Evolutionary conservation across 2,888 invertebrate species (phyloP), one percentile per base, ranked within the genome.

Genomic region (Galerucella pusilla): DNA sequence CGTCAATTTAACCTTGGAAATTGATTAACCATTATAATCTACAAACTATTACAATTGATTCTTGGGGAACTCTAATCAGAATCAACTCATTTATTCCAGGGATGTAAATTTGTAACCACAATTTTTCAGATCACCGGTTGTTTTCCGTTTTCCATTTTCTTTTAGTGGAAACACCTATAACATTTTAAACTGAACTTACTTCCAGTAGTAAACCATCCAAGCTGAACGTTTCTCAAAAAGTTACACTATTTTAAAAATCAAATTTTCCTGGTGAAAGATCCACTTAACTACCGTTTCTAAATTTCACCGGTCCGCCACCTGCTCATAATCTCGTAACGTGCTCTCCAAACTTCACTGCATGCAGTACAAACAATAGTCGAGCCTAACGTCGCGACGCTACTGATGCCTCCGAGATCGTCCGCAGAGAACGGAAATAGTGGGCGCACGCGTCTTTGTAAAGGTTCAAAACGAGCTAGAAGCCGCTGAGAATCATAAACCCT

Each of bases 301-400:
- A 14, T 28, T 25, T n/a, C 2, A 16, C 20, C 64, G 61, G n/a
- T 35, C 54, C 20, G 52, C 12, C 64, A 35, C 52, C 71, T 65
- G 57, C 45, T 63, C 16, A 71, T 25, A 63, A 14, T 35, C n/a
- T 28, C n/a, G 45, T 9, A 71, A 14, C 65, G 65, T 57, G 65
- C 45, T 71, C 45, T 59, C 28, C 54, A 5, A 11, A 60, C 7
- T 42, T 35, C n/a, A n/a, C 14, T 63, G n/a, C 28, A 14, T 25
- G 20, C 42, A 49, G 52, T 57, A 52, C 16, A 57, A 16, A 65
- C 71, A 65, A 71, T 65, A 45, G 46, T n/a, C 71, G 63, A 65
- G 35, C 42, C 57, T 12, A 60, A 74, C 74, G 74, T 65, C 74
- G 59, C 71, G 73, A 68, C 71, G 76, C 65, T 76, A 76, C 76